Evolutionary conservation across 1,140 invertebrate genomes (phyloP).

Genomic region (Tetragonula clypearis): DNA sequence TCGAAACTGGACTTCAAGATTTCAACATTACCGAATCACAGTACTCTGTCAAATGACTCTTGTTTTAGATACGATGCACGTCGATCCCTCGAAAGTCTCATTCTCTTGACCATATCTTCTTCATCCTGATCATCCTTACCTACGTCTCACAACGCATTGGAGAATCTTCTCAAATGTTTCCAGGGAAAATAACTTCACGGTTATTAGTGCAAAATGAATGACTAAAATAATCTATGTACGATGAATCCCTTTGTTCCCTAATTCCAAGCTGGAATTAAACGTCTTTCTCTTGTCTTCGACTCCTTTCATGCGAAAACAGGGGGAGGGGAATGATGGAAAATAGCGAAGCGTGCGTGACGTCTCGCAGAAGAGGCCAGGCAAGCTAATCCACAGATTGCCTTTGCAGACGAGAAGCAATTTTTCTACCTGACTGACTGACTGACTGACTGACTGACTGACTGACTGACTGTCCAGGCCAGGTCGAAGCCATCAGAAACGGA

Average conservation of each 20-base stretch:
- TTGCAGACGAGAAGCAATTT: constrained; percentile 14
- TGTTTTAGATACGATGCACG: background rate
- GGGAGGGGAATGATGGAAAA: background rate
- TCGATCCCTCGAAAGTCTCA: background rate
- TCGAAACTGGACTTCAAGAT: background rate
- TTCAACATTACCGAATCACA: background rate
- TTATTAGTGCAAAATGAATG: constrained; percentile 52
- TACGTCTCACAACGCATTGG: constrained; percentile 2
- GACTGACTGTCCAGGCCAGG: constrained; percentile 50
- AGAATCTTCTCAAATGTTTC: background rate
- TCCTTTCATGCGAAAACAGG: constrained; percentile 41
- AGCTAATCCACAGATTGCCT: constrained; percentile 69
- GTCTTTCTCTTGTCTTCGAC: constrained; percentile 18
- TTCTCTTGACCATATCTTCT: too few species aligned
- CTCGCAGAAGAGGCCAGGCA: background rate
- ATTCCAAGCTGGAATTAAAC: background rate
- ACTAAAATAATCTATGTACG: background rate
- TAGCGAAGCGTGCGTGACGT: background rate
- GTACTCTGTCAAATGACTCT: background rate
- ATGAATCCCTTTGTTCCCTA: constrained; percentile 31
- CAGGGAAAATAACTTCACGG: constrained; percentile 47
- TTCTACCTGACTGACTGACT: constrained; percentile 49
- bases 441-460: constrained; percentile 36
- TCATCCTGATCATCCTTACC: background rate
- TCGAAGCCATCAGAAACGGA: constrained; percentile 50